phyloP scores from a whole-genome alignment of 2,797 vertebrate species.

The Moxostoma hubbsi region DNA sequence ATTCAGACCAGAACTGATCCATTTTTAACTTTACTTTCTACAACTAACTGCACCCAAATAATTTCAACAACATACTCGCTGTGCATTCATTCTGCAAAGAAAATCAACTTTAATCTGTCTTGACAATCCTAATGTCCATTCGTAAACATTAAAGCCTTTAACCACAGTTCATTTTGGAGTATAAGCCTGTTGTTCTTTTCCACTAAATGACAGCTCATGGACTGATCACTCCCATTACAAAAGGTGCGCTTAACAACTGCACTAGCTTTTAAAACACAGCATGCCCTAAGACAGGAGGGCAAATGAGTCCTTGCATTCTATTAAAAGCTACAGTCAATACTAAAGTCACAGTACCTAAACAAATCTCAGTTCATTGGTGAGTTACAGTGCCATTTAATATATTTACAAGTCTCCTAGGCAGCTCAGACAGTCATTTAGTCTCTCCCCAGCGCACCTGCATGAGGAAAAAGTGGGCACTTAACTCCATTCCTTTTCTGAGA shows the following conservation, averaged over 20 bases:
- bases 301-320: conserved; percentile 11
- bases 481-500: conserved; percentile 20
- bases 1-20: not conserved
- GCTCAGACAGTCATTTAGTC: conserved; percentile 53
- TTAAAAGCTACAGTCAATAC: conserved; percentile 32
- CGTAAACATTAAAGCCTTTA: not conserved
- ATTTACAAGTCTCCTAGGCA: conserved; percentile 59
- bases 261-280: conserved; percentile 12
- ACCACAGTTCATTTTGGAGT: not conserved
- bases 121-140: conserved; percentile 1
- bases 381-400: conserved; percentile 59
- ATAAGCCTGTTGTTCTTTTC: not conserved
- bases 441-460: conserved; percentile 54
- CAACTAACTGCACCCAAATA: not conserved
- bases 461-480: conserved; percentile 41
- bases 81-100: not conserved
- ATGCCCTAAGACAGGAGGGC: conserved; percentile 4
- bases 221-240: conserved; percentile 20
- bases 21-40: not conserved
- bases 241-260: not conserved
- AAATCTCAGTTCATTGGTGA: conserved; percentile 20
- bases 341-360: conserved; percentile 29
- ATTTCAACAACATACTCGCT: not conserved
- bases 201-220: not conserved
- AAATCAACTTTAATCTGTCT: not conserved